phyloP scores from a whole-genome alignment of 2,888 invertebrate genomes.

The Rotaria macrura region DNA sequence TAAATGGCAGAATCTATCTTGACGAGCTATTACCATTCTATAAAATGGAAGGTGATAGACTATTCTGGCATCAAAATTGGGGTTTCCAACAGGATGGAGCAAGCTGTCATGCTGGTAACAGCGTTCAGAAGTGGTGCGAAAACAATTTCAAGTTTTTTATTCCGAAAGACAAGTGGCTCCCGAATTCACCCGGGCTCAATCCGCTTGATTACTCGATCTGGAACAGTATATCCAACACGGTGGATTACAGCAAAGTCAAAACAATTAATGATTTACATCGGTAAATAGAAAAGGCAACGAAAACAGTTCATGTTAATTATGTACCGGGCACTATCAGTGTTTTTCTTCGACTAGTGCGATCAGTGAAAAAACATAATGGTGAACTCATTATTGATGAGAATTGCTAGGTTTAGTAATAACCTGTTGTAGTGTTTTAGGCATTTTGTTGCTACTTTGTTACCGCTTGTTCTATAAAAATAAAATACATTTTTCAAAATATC shows the following conservation, averaged over 20 bases:
- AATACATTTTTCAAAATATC: neutral
- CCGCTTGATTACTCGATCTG: neutral
- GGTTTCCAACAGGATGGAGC: too few relatives aligned
- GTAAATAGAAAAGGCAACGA: neutral
- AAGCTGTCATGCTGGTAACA: neutral
- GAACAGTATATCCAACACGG: neutral
- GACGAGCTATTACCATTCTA: too few relatives aligned
- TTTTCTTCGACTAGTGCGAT: neutral
- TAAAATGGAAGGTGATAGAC: too few relatives aligned
- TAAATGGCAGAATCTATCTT: too few relatives aligned
- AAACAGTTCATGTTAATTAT: neutral
- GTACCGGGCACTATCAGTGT: neutral
- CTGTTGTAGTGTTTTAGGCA: neutral
- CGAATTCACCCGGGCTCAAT: neutral
- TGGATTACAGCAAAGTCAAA: neutral
- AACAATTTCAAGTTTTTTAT: neutral
- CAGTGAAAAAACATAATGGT: neutral
- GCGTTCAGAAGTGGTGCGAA: neutral
- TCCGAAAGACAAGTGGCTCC: too few relatives aligned
- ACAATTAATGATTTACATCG: neutral
- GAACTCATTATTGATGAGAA: neutral
- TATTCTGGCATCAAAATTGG: too few relatives aligned
- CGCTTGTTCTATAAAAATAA: neutral
- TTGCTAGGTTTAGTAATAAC: too few relatives aligned
- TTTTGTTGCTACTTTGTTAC: too few relatives aligned